Evolutionary conservation across 1,140 invertebrate species (phyloP).

Genomic region (Mamestra configurata): DNA sequence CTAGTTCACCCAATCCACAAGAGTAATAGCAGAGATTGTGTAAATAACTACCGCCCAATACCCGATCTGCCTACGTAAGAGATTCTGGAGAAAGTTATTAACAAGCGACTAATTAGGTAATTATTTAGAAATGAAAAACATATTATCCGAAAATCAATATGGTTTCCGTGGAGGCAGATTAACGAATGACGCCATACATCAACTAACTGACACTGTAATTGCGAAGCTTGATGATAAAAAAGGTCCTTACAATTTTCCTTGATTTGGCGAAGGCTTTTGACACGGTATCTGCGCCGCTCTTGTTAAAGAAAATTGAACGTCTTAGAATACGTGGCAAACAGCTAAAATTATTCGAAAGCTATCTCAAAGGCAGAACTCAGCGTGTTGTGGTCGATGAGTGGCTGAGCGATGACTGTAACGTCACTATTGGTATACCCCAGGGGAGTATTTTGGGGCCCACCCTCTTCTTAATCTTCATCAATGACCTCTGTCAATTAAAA

Average conservation of each 20-base stretch:
- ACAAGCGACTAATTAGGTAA: neutral
- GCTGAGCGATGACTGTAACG: neutral
- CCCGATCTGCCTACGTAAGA: no score
- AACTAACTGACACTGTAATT: neutral
- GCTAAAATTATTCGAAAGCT: neutral
- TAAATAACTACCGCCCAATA: neutral
- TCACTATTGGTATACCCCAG: neutral
- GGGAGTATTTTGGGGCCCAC: neutral
- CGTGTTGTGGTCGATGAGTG: neutral
- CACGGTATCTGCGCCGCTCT: neutral
- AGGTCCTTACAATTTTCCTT: neutral
- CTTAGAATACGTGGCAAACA: neutral
- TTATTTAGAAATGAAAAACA: neutral
- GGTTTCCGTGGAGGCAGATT: neutral
- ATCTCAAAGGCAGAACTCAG: neutral
- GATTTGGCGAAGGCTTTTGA: constrained; percentile 1
- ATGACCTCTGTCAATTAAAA: neutral
- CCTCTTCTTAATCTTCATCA: neutral
- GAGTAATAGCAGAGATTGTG: neutral
- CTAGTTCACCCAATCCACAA: neutral
- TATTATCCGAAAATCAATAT: no score
- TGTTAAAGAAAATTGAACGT: neutral
- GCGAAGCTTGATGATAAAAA: no score
- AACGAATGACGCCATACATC: neutral
- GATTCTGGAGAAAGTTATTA: no score